Evolutionary conservation across 1,140 invertebrate species (phyloP).

Genomic region (Mactra quadrangularis): DNA sequence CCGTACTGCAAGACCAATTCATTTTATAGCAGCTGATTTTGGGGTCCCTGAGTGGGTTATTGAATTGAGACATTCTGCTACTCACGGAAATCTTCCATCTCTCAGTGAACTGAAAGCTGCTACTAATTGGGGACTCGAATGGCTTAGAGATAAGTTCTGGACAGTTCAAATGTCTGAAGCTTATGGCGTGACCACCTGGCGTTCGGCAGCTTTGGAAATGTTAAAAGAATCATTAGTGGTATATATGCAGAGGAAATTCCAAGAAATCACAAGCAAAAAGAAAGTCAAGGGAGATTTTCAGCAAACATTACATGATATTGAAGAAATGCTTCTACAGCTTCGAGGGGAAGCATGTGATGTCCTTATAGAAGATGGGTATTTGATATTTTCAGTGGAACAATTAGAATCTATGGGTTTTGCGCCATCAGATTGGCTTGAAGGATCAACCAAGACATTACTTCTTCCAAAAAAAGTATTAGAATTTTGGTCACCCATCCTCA

Average conservation of each 20-base stretch:
- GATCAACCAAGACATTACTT: neutral
- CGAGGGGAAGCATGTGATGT: neutral
- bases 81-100: constrained; percentile 65
- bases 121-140: constrained; percentile 57
- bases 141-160: constrained; percentile 63
- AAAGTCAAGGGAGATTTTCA: constrained; percentile 7
- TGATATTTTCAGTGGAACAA: constrained; percentile 40
- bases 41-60: constrained; percentile 71
- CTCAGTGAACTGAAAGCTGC: constrained; percentile 58
- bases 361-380: constrained; percentile 47
- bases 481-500: constrained; percentile 47
- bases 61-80: constrained; percentile 66
- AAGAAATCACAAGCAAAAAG: constrained; percentile 24
- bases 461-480: constrained; percentile 21
- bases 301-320: constrained; percentile 11
- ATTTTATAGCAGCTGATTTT: constrained; percentile 52
- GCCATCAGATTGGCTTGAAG: neutral
- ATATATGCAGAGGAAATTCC: constrained; percentile 45
- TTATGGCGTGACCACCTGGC: neutral
- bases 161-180: constrained; percentile 13
- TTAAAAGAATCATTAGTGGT: constrained; percentile 21
- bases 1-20: constrained; percentile 31
- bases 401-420: constrained; percentile 16
- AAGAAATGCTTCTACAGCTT: constrained; percentile 11
- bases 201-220: constrained; percentile 12